Conservation (phyloP, 2,113 vertebrate genomes). For the Dromiciops gliroides region DNA sequence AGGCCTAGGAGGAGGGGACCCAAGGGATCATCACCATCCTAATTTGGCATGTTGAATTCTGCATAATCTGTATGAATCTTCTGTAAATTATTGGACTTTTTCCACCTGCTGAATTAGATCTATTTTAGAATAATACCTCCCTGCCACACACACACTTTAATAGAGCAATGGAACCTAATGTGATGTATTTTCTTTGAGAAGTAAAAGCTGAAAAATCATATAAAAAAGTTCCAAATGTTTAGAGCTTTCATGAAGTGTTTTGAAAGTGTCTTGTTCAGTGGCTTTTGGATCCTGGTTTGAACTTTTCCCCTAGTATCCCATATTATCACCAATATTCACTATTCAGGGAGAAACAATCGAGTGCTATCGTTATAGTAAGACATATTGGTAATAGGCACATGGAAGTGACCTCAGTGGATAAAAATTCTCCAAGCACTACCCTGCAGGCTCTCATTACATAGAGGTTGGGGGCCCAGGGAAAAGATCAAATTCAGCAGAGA, state of each 20-base stretch:
- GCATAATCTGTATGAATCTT: conserved; percentile 44
- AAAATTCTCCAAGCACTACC: conserved; percentile 56
- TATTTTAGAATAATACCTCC: conserved; percentile 21
- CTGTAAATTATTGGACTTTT: conserved; percentile 50
- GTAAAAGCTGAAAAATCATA: not conserved
- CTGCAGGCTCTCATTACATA: conserved; percentile 59
- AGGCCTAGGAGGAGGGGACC: not conserved
- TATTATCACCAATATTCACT: conserved; percentile 18
- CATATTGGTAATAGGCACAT: conserved; percentile 40
- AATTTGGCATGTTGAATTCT: conserved; percentile 55
- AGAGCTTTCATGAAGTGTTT: not conserved
- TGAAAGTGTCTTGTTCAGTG: not conserved
- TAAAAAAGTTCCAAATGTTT: conserved; percentile 37
- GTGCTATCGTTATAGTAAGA: conserved; percentile 25
- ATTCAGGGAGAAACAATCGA: conserved; percentile 36
- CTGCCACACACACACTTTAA: not conserved
- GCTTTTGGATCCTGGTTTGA: not conserved
- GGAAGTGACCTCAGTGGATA: conserved; percentile 62
- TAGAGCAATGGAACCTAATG: conserved; percentile 25
- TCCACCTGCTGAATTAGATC: conserved; percentile 53
- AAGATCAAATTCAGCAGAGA: conserved; percentile 75
- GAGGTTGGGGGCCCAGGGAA: conserved; percentile 52
- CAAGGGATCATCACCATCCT: not conserved
- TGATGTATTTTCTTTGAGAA: conserved; percentile 11
- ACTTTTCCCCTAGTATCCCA: not conserved